Conservation (phyloP, 23 tunicate genomes). For the Styela plicata region DNA sequence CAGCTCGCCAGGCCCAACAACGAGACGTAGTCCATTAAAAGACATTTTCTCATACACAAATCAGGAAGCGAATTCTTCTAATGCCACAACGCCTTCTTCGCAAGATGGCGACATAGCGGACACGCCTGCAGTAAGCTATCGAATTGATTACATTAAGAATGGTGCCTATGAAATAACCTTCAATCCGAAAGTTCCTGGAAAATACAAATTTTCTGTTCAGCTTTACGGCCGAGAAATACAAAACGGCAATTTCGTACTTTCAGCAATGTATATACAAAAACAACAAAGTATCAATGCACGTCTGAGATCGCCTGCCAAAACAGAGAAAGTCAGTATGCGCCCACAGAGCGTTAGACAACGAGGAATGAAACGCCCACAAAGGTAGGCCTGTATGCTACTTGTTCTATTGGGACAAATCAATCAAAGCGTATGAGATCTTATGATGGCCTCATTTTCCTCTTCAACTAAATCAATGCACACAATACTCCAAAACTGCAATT, state of each 20-base stretch:
- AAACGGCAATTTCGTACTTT: constrained; percentile 18
- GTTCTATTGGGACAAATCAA: no score
- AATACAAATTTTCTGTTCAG: constrained; percentile 13
- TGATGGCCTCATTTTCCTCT: no score
- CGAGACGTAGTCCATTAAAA: constrained; percentile 18
- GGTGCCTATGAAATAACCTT: constrained; percentile 31
- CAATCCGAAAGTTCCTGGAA: constrained; percentile 15
- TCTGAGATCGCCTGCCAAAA: neutral
- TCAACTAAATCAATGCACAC: no score
- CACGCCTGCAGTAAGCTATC: neutral
- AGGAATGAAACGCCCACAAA: constrained; percentile 36
- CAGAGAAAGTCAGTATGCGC: constrained; percentile 17
- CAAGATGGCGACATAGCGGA: neutral
- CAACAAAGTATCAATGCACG: neutral
- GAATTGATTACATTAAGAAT: constrained; percentile 29
- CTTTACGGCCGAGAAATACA: constrained; percentile 29
- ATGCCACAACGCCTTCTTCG: neutral
- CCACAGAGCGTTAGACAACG: constrained; percentile 30
- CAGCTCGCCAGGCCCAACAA: constrained; percentile 5
- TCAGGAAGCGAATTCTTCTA: neutral
- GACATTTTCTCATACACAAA: neutral
- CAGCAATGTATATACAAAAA: neutral
- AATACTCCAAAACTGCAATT: no score
- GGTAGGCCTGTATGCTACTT: constrained; percentile 6
- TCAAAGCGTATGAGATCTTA: no score